Conservation (phyloP, 2,888 invertebrate species). For the Hypolimnas misippus region DNA sequence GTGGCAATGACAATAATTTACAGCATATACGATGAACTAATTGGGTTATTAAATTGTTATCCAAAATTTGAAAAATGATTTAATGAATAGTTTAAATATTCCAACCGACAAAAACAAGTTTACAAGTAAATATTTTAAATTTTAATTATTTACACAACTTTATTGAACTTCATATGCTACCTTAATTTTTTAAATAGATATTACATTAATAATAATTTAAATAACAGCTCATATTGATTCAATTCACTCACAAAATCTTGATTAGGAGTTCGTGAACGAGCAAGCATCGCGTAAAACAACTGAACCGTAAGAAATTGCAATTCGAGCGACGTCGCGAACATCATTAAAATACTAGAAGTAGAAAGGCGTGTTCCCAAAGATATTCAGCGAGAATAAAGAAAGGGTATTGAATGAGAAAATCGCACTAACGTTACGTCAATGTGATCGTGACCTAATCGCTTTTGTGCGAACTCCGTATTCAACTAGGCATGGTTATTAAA, state of each 20-base stretch:
- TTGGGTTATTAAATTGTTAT: too few relatives aligned
- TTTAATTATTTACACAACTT: too few relatives aligned
- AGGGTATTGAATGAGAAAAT: conserved; percentile 46
- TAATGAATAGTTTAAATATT: too few relatives aligned
- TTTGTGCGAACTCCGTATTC: conserved; percentile 44
- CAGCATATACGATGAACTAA: too few relatives aligned
- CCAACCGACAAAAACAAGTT: too few relatives aligned
- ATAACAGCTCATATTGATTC: too few relatives aligned
- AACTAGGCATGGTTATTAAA: conserved; percentile 60
- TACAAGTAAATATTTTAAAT: too few relatives aligned
- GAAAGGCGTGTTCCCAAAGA: conserved; percentile 44
- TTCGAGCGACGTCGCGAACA: conserved; percentile 42
- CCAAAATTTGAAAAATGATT: too few relatives aligned
- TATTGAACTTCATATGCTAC: too few relatives aligned
- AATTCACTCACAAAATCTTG: neutral
- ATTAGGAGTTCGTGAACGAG: neutral
- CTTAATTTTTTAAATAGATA: too few relatives aligned
- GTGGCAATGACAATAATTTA: too few relatives aligned
- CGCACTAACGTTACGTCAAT: conserved; percentile 39
- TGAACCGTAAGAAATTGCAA: conserved; percentile 40
- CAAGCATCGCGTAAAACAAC: neutral
- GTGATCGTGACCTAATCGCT: conserved; percentile 45
- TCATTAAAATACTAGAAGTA: conserved; percentile 46
- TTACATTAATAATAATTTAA: too few relatives aligned
- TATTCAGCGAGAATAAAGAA: conserved; percentile 44